Evolutionary conservation across 2,113 vertebrate species (phyloP).

Genomic region (Micromys minutus): DNA sequence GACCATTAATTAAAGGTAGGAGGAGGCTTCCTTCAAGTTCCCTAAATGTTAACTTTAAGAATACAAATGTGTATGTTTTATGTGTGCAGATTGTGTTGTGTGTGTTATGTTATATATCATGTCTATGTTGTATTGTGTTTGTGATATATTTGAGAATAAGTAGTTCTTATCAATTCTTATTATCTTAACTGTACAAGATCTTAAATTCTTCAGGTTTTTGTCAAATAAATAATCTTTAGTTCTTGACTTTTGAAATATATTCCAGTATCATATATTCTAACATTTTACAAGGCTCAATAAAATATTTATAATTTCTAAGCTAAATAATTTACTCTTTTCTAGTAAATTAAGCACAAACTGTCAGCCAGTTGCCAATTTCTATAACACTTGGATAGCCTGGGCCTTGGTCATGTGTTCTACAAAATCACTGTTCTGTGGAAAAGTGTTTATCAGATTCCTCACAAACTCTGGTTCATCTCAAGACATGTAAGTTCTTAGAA

Average conservation of each 20-base stretch:
- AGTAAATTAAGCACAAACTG: neutral
- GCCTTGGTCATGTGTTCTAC: neutral
- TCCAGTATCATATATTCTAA: neutral
- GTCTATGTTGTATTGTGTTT: neutral
- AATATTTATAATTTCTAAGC: conserved; percentile 14
- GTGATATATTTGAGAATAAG: neutral
- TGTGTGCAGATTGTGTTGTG: neutral
- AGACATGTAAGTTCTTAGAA: neutral
- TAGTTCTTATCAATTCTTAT: neutral
- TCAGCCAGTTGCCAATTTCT: no score
- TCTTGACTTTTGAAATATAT: neutral
- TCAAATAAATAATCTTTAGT: neutral
- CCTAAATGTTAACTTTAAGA: no score
- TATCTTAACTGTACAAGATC: neutral
- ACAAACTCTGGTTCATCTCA: neutral
- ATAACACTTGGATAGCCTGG: neutral
- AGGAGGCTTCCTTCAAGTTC: no score
- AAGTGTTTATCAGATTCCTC: neutral
- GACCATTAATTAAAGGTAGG: neutral
- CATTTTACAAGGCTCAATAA: neutral
- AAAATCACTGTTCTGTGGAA: neutral
- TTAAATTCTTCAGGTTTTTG: neutral
- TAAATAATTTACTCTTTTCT: neutral
- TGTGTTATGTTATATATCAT: neutral
- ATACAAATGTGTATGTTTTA: neutral